Conservation (phyloP, 1,140 invertebrate genomes). For the Eriocheir sinensis region DNA sequence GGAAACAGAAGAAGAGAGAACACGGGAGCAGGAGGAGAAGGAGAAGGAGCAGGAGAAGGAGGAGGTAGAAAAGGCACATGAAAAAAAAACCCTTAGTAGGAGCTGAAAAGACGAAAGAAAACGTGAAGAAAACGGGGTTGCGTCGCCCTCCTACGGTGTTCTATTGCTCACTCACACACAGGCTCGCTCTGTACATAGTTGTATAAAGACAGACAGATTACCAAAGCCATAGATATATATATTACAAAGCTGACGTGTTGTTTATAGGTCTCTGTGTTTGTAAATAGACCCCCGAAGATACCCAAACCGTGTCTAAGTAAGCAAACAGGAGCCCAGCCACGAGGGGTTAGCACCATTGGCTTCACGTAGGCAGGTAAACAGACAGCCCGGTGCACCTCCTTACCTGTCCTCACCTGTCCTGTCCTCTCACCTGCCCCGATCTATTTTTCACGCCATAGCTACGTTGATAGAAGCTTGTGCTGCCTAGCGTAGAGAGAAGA, state of each 20-base stretch:
- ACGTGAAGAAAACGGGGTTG: neutral
- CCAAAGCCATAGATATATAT: conserved; percentile 67
- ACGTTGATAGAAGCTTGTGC: neutral
- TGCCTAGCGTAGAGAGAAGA: neutral
- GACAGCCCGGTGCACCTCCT: no score
- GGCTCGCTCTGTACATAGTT: conserved; percentile 71
- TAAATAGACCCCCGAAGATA: conserved; percentile 60
- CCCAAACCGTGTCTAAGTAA: neutral
- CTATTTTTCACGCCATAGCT: neutral
- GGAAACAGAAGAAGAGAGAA: no score
- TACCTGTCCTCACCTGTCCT: no score
- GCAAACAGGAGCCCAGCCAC: neutral
- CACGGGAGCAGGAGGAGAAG: no score
- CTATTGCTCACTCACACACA: conserved; percentile 74
- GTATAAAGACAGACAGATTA: conserved; percentile 59
- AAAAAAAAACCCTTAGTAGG: no score
- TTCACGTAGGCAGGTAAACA: no score
- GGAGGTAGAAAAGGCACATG: no score
- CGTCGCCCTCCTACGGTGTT: conserved; percentile 30
- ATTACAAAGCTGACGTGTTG: conserved; percentile 72
- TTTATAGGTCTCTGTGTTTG: conserved; percentile 74
- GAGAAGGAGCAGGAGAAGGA: neutral
- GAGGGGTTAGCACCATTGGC: neutral
- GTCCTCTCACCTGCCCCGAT: neutral
- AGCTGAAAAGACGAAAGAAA: no score